Percentiles rank a stretch among this genome's conserved stretches.
These are phyloP conservation scores for Branchinecta lynchi DNA, from an alignment of 1,140 invertebrate genomes.

Conservation along the genomic window DNA sequence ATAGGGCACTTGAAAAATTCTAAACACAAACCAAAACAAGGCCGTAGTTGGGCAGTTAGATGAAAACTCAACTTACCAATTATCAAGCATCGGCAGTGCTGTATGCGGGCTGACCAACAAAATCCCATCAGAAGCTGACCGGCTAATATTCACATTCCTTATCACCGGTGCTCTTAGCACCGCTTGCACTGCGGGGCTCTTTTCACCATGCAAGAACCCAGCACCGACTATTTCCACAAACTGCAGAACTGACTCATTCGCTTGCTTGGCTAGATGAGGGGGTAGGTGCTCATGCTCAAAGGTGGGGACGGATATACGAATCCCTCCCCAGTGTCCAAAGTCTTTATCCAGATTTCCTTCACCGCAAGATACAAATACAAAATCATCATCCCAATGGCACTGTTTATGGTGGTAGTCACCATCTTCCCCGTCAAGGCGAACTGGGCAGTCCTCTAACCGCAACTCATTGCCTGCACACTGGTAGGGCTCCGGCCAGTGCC, in stretches of 20 bases:
- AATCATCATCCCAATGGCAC: slow-evolving; percentile 73
- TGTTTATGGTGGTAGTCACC: slow-evolving; percentile 58
- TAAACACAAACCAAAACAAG: no score
- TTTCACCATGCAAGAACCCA: slow-evolving; percentile 88
- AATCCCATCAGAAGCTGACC: slow-evolving; percentile 77
- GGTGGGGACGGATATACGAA: slow-evolving; percentile 33
- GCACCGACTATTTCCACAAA: slow-evolving; percentile 82
- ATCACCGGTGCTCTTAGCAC: slow-evolving; percentile 69
- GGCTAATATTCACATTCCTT: slow-evolving; percentile 59
- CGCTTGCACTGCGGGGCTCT: slow-evolving; percentile 74
- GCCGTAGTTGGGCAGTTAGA: no score
- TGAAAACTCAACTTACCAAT: slow-evolving; percentile 28
- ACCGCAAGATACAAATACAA: slow-evolving; percentile 87
- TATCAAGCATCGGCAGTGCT: slow-evolving; percentile 43
- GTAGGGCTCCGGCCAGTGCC: slow-evolving; percentile 88
- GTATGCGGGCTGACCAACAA: slow-evolving; percentile 76
- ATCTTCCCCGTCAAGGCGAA: slow-evolving; percentile 71
- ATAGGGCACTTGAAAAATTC: no score
- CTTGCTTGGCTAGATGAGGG: slow-evolving; percentile 14
- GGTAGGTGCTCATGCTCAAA: slow-evolving; percentile 17
- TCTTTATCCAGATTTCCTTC: slow-evolving; percentile 48
- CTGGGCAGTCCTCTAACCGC: slow-evolving; percentile 66
- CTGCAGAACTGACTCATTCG: slow-evolving; percentile 50
- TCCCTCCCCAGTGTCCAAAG: slow-evolving; percentile 86
- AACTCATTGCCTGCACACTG: slow-evolving; percentile 65